Percentiles rank a stretch among this genome's conserved stretches.
Conservation (phyloP, 2,113 vertebrate genomes). For the Gymnocephalus cernua region DNA sequence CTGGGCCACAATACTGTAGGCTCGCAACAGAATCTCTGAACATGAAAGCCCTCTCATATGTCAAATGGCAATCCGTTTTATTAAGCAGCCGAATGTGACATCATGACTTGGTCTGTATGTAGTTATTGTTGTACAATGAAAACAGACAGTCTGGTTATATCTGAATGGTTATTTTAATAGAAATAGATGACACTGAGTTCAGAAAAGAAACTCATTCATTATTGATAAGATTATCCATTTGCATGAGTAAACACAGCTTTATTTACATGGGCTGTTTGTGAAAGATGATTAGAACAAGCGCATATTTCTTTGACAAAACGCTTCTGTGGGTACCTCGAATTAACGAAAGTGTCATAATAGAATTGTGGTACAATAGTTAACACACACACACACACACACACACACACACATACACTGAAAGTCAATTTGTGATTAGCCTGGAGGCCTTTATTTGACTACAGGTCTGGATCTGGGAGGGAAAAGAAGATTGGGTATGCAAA, state of each 20-base stretch:
- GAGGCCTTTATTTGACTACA: conserved; percentile 78
- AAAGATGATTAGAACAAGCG: conserved; percentile 44
- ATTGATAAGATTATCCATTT: conserved; percentile 66
- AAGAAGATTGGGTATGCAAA: conserved; percentile 73
- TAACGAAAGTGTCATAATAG: conserved; percentile 1
- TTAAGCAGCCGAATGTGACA: background rate
- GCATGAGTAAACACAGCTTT: conserved; percentile 57
- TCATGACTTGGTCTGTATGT: background rate
- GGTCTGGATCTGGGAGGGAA: conserved; percentile 44
- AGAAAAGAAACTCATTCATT: conserved; percentile 56
- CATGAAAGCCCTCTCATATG: background rate
- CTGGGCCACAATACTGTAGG: background rate
- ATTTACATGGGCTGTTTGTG: conserved; percentile 56
- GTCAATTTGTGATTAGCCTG: too few relatives aligned
- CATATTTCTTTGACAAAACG: conserved; percentile 17
- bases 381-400: background rate
- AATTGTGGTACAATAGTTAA: conserved; percentile 18
- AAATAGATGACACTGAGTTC: conserved; percentile 44
- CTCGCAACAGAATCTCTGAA: conserved; percentile 1
- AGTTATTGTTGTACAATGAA: conserved; percentile 23
- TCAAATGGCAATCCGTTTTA: conserved; percentile 9
- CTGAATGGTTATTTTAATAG: conserved; percentile 23
- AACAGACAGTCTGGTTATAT: conserved; percentile 31
- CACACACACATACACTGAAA: background rate
- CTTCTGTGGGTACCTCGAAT: background rate